Evolutionary conservation across 2,797 vertebrate genomes (phyloP).

Genomic region (Pelobates cultripes): DNA sequence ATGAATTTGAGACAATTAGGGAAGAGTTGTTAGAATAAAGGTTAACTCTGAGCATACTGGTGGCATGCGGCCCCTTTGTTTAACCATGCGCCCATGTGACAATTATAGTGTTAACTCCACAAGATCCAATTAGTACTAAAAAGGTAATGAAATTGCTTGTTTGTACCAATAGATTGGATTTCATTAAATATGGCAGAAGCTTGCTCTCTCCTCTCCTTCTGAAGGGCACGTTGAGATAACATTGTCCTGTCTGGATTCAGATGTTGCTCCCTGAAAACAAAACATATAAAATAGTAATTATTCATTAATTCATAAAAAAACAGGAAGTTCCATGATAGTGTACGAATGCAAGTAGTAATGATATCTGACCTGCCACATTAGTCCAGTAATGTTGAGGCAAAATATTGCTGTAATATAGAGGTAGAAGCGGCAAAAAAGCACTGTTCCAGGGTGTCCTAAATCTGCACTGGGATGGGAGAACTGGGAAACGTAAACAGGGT

Average conservation of each 20-base stretch:
- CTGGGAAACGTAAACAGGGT: no score
- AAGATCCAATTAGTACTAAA: not conserved
- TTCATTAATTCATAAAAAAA: not conserved
- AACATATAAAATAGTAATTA: not conserved
- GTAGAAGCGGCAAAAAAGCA: no score
- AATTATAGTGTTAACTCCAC: not conserved
- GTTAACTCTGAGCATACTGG: not conserved
- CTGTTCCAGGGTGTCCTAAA: no score
- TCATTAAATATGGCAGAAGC: slow-evolving; percentile 91
- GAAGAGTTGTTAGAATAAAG: slow-evolving; percentile 61
- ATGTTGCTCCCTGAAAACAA: slow-evolving; percentile 69
- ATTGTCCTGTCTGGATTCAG: slow-evolving; percentile 66
- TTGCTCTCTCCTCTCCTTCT: slow-evolving; percentile 88
- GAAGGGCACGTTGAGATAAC: slow-evolving; percentile 85
- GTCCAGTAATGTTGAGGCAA: no score
- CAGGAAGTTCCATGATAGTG: no score
- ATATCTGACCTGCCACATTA: no score
- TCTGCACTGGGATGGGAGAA: no score
- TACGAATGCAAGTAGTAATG: no score
- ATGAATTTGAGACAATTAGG: slow-evolving; percentile 67
- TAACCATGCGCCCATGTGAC: not conserved
- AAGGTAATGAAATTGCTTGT: slow-evolving; percentile 8
- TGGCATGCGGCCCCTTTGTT: not conserved
- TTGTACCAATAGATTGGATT: slow-evolving; percentile 85
- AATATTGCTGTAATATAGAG: no score